These are phyloP conservation scores for Nibea coibor DNA, from an alignment of 2,113 vertebrate genomes.

Conservation along the genomic window DNA sequence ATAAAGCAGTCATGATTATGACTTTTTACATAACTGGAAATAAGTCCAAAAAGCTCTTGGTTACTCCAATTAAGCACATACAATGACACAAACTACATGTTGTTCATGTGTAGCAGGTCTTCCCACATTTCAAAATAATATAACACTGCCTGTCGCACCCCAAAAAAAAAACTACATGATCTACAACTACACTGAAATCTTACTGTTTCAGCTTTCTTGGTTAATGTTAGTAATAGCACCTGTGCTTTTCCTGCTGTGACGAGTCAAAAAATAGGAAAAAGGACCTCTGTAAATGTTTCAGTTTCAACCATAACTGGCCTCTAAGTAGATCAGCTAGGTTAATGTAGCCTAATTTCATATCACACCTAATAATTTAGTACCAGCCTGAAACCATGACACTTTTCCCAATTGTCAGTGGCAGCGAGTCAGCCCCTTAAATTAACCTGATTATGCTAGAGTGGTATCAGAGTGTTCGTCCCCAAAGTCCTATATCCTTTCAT, in stretches of 20 bases:
- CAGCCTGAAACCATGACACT: constrained; percentile 26
- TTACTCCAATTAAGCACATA: background rate
- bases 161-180: background rate
- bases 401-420: background rate
- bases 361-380: constrained; percentile 6
- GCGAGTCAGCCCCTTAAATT: constrained; percentile 5
- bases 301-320: background rate
- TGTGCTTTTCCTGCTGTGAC: background rate
- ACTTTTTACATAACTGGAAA: background rate
- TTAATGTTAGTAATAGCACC: background rate
- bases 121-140: background rate
- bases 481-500: constrained; percentile 4
- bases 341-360: background rate
- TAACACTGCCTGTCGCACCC: background rate
- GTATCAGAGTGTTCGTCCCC: background rate
- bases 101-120: background rate
- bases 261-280: background rate
- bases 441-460: constrained; percentile 11
- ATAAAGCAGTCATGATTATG: background rate
- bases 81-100: too few species aligned
- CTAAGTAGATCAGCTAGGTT: constrained; percentile 21
- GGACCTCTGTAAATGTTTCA: background rate
- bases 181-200: background rate
- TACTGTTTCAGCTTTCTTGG: background rate
- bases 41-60: background rate